Percentiles rank a stretch among this genome's conserved stretches.
Conservation (phyloP, 2,797 vertebrate species). For the Urocyon cinereoargenteus region DNA sequence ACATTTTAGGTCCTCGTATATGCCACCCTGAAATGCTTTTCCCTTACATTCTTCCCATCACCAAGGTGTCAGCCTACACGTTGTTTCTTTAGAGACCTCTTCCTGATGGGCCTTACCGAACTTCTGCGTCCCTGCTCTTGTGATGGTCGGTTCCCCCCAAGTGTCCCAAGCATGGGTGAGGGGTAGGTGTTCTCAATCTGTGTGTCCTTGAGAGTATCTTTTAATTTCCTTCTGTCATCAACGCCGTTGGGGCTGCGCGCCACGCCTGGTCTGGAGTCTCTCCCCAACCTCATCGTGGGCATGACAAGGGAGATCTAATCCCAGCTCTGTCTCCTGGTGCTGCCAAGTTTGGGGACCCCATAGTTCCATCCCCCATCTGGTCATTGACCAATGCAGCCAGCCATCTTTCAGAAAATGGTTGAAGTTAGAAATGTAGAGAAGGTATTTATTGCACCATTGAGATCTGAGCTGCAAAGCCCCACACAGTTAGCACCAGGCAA, state of each 20-base stretch:
- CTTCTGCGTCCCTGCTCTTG: not conserved
- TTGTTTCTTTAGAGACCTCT: not conserved
- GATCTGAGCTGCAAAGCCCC: not conserved
- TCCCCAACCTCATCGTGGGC: not conserved
- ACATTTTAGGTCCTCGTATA: not conserved
- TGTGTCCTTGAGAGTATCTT: not conserved
- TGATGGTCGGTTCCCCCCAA: not conserved
- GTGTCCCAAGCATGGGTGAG: not conserved
- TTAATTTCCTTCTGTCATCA: not conserved
- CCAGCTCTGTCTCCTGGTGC: not conserved
- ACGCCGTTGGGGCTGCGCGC: not conserved
- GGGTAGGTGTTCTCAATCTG: not conserved
- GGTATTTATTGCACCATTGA: not conserved
- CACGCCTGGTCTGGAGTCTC: not conserved
- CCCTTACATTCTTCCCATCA: not conserved
- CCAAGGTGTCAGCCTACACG: not conserved
- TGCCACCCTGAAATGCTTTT: not conserved
- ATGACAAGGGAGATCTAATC: not conserved
- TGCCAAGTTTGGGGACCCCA: not conserved
- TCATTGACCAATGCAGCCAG: not conserved
- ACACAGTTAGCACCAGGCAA: too few relatives aligned
- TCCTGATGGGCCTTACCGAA: not conserved
- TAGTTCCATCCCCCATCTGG: too few relatives aligned
- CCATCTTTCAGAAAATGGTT: not conserved
- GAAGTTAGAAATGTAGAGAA: not conserved